These are phyloP conservation scores for Grallaria varia DNA, from an alignment of 2,113 vertebrate genomes.

Conservation along the genomic window DNA sequence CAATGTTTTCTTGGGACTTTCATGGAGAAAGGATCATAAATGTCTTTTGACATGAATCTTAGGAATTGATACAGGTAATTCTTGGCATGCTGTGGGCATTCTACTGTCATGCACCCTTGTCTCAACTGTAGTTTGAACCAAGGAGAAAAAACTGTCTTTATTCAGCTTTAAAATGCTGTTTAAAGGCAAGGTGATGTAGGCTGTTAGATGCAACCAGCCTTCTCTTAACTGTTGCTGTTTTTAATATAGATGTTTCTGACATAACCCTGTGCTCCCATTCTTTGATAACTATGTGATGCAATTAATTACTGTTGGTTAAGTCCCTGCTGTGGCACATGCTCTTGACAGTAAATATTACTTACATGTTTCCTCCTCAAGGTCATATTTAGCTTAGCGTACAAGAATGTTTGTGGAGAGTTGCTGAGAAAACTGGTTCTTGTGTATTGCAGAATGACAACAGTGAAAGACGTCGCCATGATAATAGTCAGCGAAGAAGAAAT, in stretches of 20 bases:
- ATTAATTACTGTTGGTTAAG: not conserved
- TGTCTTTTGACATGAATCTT: not conserved
- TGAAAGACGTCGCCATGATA: conserved; percentile 72
- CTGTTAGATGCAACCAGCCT: not conserved
- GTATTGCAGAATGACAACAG: conserved; percentile 73
- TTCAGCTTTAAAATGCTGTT: not conserved
- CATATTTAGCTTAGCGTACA: not conserved
- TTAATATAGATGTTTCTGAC: not conserved
- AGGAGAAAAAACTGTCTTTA: not conserved
- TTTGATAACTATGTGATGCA: not conserved
- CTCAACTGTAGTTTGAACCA: not conserved
- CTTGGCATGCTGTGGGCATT: not conserved
- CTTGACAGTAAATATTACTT: not conserved
- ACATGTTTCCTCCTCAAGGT: not conserved
- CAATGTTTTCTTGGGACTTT: not conserved
- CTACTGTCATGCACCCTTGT: not conserved
- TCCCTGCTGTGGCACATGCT: not conserved
- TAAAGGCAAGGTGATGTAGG: not conserved
- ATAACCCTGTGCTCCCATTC: not conserved
- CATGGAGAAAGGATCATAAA: not conserved
- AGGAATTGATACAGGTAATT: not conserved
- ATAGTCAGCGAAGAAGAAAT: conserved; percentile 60
- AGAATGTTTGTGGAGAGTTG: not conserved
- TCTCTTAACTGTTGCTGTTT: not conserved
- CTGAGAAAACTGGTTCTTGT: not conserved